Evolutionary conservation across 1,140 invertebrate genomes (phyloP), one percentile per base, ranked within the genome.

Genomic region (Pentalonia nigronervosa): DNA sequence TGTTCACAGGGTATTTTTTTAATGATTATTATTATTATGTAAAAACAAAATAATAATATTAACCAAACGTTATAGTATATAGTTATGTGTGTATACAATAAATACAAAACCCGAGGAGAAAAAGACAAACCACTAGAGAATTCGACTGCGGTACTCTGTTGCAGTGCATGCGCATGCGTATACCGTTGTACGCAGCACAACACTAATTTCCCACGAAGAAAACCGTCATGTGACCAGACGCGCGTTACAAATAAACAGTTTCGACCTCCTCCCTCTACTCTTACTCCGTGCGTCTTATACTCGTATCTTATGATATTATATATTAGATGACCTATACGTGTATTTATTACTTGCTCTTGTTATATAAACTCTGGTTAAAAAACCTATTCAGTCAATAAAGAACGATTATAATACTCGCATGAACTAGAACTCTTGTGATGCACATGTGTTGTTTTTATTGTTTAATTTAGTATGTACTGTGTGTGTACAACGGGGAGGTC

Each of bases 131-230:
- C 86, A 48, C 47, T 88, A 88, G 84, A 48, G 41, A 47, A 87
- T 87, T 47, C 45, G 23, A 87, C 84, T 50, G 30, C 23, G 36
- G 83, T 84, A 41, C 36, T 84, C 36, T 45, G 21, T 23, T 41
- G 83, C 76, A 83, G 76, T 89, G 25, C 7, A 56, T 25, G 53
- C 89, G 89, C 76, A 76, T 83, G 34, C 76, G 83, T 41, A 84
- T 60, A 76, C 60, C 60, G 60, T 67, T 67, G 14, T 76, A 76
- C n/a, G 56, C 41, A 56, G 41, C 45, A n/a, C 6, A n/a, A 20
- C 60, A 41, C 90, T 67, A 91, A 91, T 67, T 67, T 91, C 60
- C 60, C 41, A 76, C 90, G 53, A 91, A 91, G 60, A 67, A 91
- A 91, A 91, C 53, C 60, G 60, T 91, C 88, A 23, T n/a, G 48